Percentiles rank a stretch among this genome's conserved stretches.
These are phyloP conservation scores for Chaetodon auriga DNA, from an alignment of 2,113 vertebrate species.

Conservation along the genomic window DNA sequence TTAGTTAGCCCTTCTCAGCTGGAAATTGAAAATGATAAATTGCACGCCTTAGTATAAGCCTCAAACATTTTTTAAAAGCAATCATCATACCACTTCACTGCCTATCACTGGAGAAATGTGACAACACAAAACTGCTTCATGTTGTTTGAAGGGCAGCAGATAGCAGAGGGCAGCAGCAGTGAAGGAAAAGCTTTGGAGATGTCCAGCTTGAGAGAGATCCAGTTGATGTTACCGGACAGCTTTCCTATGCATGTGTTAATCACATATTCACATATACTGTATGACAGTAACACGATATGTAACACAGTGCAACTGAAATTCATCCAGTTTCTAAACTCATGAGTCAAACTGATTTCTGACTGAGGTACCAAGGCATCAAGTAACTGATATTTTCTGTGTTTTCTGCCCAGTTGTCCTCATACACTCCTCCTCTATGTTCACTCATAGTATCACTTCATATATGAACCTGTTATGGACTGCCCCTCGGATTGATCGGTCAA, in stretches of 20 bases:
- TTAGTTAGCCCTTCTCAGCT: not conserved
- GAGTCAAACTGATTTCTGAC: not conserved
- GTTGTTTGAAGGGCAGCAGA: conserved; percentile 1
- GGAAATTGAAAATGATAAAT: not conserved
- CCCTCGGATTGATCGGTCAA: not conserved
- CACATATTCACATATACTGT: not conserved
- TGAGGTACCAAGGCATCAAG: not conserved
- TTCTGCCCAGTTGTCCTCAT: not conserved
- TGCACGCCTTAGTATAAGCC: not conserved
- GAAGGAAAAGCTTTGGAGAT: conserved; percentile 15
- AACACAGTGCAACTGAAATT: not conserved
- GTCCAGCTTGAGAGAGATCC: not conserved
- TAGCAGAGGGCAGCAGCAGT: conserved; percentile 66
- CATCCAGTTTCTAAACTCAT: not conserved
- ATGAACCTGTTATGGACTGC: not conserved
- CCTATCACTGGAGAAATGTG: too few species aligned
- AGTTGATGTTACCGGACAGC: not conserved
- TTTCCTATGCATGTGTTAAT: not conserved
- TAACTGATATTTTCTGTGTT: not conserved
- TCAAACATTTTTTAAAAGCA: not conserved
- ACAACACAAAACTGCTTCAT: not conserved
- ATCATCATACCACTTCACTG: not conserved
- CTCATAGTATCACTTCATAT: conserved; percentile 9
- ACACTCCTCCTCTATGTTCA: not conserved
- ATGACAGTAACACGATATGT: not conserved